phyloP scores from a whole-genome alignment of 2,888 invertebrate genomes.

The Drosophila buzzatii region DNA sequence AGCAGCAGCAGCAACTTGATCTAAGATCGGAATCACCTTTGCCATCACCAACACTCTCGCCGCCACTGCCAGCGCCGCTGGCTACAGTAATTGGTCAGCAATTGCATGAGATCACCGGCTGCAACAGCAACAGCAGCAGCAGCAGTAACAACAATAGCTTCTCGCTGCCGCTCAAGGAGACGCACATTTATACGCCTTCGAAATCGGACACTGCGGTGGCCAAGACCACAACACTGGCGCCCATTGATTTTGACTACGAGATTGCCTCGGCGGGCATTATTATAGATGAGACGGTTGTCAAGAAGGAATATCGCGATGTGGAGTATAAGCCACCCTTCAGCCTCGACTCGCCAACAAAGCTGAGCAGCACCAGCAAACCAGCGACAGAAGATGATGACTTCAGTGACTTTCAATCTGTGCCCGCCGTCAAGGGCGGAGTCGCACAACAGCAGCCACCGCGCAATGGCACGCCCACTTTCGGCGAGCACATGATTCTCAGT shows the following conservation, averaged over 20 bases:
- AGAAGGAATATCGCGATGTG: slow-evolving; percentile 85
- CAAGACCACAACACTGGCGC: slow-evolving; percentile 72
- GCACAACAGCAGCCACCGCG: slow-evolving; percentile 53
- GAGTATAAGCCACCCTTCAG: slow-evolving; percentile 84
- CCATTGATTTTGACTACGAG: slow-evolving; percentile 85
- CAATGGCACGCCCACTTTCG: slow-evolving; percentile 70
- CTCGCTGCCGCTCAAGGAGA: slow-evolving; percentile 84
- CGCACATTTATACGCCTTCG: slow-evolving; percentile 85
- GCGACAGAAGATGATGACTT: slow-evolving; percentile 85
- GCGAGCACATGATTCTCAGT: slow-evolving; percentile 83
- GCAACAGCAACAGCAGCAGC: slow-evolving; percentile 70
- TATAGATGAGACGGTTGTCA: slow-evolving; percentile 85
- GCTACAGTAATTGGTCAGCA: slow-evolving; percentile 31
- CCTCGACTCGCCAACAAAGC: slow-evolving; percentile 64
- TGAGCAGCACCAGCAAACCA: slow-evolving; percentile 17
- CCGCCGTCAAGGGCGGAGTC: slow-evolving; percentile 50
- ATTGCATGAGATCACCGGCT: slow-evolving; percentile 52
- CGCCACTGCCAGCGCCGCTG: slow-evolving; percentile 5
- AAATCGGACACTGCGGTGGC: slow-evolving; percentile 79
- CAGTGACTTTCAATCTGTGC: slow-evolving; percentile 85
- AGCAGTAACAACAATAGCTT: slow-evolving; percentile 72
- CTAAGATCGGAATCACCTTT: slow-evolving; percentile 51
- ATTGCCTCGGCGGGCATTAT: slow-evolving; percentile 85
- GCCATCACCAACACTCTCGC: slow-evolving; percentile 25
- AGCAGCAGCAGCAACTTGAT: slow-evolving; percentile 60